These are phyloP conservation scores for Cecidostiba fungosa DNA, from an alignment of 2,888 invertebrate genomes.

Conservation along the genomic window DNA sequence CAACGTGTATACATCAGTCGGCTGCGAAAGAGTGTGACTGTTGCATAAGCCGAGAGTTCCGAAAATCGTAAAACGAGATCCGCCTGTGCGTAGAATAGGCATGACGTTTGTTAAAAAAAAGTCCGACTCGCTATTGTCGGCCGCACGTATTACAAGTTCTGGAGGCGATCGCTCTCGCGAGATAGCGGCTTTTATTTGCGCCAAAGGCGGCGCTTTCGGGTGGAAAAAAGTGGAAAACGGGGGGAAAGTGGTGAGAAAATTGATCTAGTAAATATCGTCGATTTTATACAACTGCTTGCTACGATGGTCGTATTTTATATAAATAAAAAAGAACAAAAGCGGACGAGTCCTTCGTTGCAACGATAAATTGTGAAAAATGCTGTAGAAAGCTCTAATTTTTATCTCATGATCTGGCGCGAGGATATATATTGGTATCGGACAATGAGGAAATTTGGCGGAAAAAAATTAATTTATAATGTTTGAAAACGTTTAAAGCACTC, in stretches of 20 bases:
- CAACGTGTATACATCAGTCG: slow-evolving; percentile 18
- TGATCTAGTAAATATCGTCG: slow-evolving; percentile 44
- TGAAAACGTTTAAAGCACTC: slow-evolving; percentile 37
- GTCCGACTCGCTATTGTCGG: slow-evolving; percentile 5
- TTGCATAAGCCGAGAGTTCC: slow-evolving; percentile 58
- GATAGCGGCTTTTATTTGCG: slow-evolving; percentile 20
- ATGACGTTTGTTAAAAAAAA: slow-evolving; percentile 12
- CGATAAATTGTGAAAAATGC: slow-evolving; percentile 53
- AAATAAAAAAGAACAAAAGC: slow-evolving; percentile 34
- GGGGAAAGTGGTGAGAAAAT: slow-evolving; percentile 55
- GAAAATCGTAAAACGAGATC: slow-evolving; percentile 51
- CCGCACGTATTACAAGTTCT: slow-evolving; percentile 22
- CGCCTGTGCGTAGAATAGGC: neutral
- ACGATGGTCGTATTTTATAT: slow-evolving; percentile 47
- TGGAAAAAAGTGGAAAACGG: neutral
- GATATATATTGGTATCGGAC: slow-evolving; percentile 42
- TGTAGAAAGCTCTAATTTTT: slow-evolving; percentile 53
- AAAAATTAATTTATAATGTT: slow-evolving; percentile 38
- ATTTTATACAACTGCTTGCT: neutral
- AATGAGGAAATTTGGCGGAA: slow-evolving; percentile 47
- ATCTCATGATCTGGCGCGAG: slow-evolving; percentile 47
- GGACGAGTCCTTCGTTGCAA: neutral
- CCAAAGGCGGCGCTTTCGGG: neutral
- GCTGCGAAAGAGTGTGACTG: neutral
- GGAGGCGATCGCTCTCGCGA: slow-evolving; percentile 1